Conservation (phyloP, 2,888 invertebrate genomes). For the Drosophila kuntzei region DNA sequence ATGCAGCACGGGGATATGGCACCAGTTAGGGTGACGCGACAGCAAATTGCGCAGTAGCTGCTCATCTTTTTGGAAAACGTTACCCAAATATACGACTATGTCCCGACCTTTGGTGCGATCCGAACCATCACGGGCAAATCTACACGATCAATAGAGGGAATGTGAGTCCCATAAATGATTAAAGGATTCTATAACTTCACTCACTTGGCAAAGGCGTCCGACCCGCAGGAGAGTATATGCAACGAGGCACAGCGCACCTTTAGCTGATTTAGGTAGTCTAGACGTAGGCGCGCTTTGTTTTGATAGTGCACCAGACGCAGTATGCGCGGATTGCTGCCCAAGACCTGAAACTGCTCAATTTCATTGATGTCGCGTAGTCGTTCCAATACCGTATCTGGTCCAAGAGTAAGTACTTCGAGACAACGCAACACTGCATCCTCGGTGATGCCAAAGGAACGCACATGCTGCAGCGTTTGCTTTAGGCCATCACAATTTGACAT, state of each 20-base stretch:
- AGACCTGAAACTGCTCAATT: conserved; percentile 88
- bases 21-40: conserved; percentile 88
- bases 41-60: conserved; percentile 84
- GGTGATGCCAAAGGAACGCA: conserved; percentile 87
- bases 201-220: conserved; percentile 85
- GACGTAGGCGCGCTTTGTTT: conserved; percentile 86
- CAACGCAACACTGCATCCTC: conserved; percentile 86
- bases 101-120: conserved; percentile 86
- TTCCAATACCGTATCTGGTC: conserved; percentile 87
- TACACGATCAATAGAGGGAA: conserved; percentile 32
- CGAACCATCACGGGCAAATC: conserved; percentile 87
- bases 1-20: conserved; percentile 87
- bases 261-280: conserved; percentile 86
- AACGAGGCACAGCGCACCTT: conserved; percentile 86
- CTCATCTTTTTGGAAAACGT: conserved; percentile 80
- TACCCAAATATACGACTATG: conserved; percentile 84
- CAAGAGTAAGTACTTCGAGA: conserved; percentile 87
- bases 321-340: conserved; percentile 88
- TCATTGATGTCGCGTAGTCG: conserved; percentile 87
- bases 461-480: conserved; percentile 86
- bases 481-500: conserved; percentile 87
- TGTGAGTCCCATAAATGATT: neutral
- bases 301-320: conserved; percentile 86
- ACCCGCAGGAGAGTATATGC: conserved; percentile 85
- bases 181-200: conserved; percentile 22